Evolutionary conservation across 2,113 vertebrate species (phyloP), one percentile per base, ranked within the genome.

Genomic region (Ceuthmochares aereus): DNA sequence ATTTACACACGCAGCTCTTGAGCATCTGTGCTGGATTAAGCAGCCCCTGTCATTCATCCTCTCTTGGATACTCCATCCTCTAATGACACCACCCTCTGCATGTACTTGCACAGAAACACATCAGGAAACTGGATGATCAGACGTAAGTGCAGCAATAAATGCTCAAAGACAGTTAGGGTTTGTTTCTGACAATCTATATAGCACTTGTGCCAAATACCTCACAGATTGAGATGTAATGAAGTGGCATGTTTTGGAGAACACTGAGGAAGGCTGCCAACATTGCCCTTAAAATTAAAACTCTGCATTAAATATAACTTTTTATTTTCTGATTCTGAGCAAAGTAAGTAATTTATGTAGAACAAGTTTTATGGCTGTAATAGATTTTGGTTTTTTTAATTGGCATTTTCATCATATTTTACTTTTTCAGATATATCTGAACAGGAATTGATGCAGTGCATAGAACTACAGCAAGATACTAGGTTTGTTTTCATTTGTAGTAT

Each of bases 301-400:
- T 29, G 3, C 9, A 51, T 63, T 59, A 76, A 74, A 76, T 79
- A 51, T 30, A 87, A 27, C 37, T 72, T 92, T 78, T 47, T 27
- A 78, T 84, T 58, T 81, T 87, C 47, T 84, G n/a, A 55, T 51
- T 72, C 21, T 82, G 22, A 87, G 43, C 75, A 87, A 88, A 93
- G 36, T 34, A 40, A 60, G 10, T 16, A 3, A 47, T 74, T 78
- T 59, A 58, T 1, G 1, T 8, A 58, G 37, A 15, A 77, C 37
- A 70, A 89, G 6, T 37, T 84, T 94, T 51, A 77, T 42, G 29
- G 63, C 30, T 54, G 42, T 32, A 89, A 73, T 18, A 70, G 59
- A 34, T 34, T 16, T 37, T 27, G 51, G 25, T 20, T 49, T 43
- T 79, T 79, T 52, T 13, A 87, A 68, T 34, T 72, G 56, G 22